These are phyloP conservation scores for Ceratoteleas bidentatus DNA, from an alignment of 1,140 invertebrate species.

Conservation along the genomic window DNA sequence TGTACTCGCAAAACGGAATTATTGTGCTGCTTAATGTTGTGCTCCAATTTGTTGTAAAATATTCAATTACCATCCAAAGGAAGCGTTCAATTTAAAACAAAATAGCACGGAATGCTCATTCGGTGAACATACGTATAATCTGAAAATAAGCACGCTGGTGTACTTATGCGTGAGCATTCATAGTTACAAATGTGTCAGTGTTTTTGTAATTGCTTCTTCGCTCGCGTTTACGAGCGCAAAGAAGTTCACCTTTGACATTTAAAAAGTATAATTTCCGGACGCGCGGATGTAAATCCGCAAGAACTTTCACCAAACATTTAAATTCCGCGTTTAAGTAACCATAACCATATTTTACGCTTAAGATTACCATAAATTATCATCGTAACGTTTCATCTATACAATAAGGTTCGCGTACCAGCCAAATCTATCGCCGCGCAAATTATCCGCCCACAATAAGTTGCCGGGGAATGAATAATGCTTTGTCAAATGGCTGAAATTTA, in stretches of 20 bases:
- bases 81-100: neutral
- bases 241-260: conserved; percentile 17
- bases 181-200: too few species aligned
- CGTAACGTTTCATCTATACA: conserved; percentile 25
- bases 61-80: conserved; percentile 1
- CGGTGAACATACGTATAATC: neutral
- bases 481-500: conserved; percentile 11
- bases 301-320: conserved; percentile 33
- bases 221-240: neutral
- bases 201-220: too few species aligned
- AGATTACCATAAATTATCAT: conserved; percentile 47
- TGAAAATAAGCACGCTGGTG: neutral
- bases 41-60: neutral
- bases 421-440: conserved; percentile 31
- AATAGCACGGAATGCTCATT: too few species aligned
- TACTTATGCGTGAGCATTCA: too few species aligned
- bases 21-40: neutral
- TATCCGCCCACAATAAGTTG: conserved; percentile 25
- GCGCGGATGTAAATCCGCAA: conserved; percentile 15
- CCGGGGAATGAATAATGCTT: conserved; percentile 21
- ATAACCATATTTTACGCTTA: conserved; percentile 46
- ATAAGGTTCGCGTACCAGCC: conserved; percentile 14
- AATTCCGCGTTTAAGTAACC: conserved; percentile 30
- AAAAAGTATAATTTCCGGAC: conserved; percentile 26
- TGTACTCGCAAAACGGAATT: neutral